Conservation (phyloP, 2,888 invertebrate species). For the Pegoplata infirma region DNA sequence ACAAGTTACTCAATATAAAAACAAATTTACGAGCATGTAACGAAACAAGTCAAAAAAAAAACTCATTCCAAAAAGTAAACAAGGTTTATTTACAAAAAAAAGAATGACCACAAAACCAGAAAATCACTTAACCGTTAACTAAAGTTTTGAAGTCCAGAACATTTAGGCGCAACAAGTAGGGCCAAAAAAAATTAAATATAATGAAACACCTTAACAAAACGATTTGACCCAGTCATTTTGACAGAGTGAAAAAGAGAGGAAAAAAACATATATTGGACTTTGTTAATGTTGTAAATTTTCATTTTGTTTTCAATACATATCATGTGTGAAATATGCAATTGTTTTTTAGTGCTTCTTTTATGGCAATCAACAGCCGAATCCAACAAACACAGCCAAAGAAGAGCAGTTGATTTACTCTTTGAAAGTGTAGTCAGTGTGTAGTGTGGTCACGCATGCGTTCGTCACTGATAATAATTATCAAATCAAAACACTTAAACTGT, state of each 20-base stretch:
- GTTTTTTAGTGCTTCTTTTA: constrained; percentile 22
- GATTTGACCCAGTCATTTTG: constrained; percentile 65
- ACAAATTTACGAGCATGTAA: neutral
- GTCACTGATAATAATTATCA: constrained; percentile 75
- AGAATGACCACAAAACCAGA: neutral
- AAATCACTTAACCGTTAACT: constrained; percentile 41
- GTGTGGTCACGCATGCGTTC: constrained; percentile 72
- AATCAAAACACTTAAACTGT: constrained; percentile 75
- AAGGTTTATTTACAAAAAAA: neutral
- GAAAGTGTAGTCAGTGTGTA: constrained; percentile 1
- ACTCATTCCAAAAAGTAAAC: neutral
- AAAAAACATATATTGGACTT: neutral
- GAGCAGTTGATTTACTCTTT: neutral
- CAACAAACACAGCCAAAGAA: neutral
- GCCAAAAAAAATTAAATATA: neutral
- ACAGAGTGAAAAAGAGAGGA: no score
- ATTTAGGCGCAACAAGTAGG: constrained; percentile 7
- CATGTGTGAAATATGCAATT: constrained; percentile 50
- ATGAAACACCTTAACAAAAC: constrained; percentile 60
- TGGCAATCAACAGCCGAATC: constrained; percentile 2
- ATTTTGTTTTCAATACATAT: constrained; percentile 38
- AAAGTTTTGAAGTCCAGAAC: neutral
- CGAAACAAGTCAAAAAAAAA: neutral
- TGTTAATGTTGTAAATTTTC: neutral
- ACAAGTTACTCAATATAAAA: neutral